These are phyloP conservation scores for Pundamilia nyererei DNA, from an alignment of 2,113 vertebrate species.

Conservation along the genomic window DNA sequence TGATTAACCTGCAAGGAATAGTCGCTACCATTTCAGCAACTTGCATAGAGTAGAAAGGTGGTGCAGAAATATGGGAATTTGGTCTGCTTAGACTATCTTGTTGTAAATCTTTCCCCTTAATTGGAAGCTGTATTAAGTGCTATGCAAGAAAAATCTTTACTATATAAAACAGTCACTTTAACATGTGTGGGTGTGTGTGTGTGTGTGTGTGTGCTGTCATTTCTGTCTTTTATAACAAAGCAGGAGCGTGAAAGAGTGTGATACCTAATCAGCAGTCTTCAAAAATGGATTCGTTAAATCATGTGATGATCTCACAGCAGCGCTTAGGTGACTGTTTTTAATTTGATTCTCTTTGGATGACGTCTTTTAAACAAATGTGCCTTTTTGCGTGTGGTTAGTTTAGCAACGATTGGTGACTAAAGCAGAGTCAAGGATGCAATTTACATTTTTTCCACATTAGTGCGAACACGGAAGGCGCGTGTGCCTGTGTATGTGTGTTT, in stretches of 20 bases:
- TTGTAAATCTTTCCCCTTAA: background rate
- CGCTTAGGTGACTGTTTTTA: background rate
- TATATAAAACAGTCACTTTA: background rate
- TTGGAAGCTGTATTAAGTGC: background rate
- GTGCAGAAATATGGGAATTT: background rate
- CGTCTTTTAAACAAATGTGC: background rate
- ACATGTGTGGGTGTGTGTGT: rapidly evolving
- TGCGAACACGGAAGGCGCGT: background rate
- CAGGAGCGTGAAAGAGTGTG: background rate
- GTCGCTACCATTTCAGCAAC: background rate
- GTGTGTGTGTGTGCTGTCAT: background rate
- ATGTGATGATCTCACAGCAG: background rate
- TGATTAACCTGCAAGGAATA: background rate
- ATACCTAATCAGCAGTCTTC: background rate
- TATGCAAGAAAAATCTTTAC: background rate
- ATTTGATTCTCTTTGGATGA: background rate
- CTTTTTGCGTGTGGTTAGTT: background rate
- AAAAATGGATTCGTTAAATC: background rate
- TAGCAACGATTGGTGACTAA: background rate
- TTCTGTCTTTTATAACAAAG: background rate
- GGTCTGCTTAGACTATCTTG: background rate
- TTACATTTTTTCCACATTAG: slow-evolving; percentile 2
- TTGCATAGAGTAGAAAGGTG: background rate
- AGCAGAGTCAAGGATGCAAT: background rate
- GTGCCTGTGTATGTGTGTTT: background rate